Conservation (phyloP, 2,797 vertebrate genomes). For the Rhinatrema bivittatum region DNA sequence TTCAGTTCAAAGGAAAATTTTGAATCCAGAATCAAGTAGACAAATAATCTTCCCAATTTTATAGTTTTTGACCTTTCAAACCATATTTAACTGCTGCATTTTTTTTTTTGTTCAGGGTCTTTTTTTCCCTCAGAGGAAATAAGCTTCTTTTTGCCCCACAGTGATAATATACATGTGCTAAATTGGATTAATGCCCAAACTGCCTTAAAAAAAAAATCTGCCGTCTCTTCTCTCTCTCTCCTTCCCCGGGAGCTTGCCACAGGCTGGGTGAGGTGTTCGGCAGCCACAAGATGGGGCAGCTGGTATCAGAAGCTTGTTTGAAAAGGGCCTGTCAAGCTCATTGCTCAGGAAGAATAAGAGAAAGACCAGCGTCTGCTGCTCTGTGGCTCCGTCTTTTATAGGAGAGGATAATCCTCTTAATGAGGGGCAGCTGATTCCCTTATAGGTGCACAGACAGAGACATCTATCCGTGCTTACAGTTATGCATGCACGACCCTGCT, state of each 20-base stretch:
- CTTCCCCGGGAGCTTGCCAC: constrained; percentile 25
- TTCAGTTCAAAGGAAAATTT: constrained; percentile 28
- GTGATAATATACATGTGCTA: constrained; percentile 45
- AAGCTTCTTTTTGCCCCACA: constrained; percentile 24
- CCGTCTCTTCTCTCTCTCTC: constrained; percentile 24
- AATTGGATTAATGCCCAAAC: constrained; percentile 47
- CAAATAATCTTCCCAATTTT: constrained; percentile 31
- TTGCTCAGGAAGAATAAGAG: constrained; percentile 40
- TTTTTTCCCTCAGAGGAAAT: constrained; percentile 32
- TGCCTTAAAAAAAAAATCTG: constrained; percentile 36
- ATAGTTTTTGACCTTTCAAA: constrained; percentile 35
- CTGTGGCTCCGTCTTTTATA: constrained; percentile 47
- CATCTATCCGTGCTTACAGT: too few species aligned
- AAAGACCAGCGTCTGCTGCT: constrained; percentile 40
- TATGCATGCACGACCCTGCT: too few species aligned
- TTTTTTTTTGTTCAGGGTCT: constrained; percentile 48
- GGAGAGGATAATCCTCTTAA: constrained; percentile 47
- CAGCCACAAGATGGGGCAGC: too few species aligned
- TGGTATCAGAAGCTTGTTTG: constrained; percentile 36
- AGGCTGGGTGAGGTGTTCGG: constrained; percentile 44
- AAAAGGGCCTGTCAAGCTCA: constrained; percentile 45
- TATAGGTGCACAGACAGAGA: too few species aligned
- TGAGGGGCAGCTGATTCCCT: too few species aligned
- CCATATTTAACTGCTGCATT: constrained; percentile 41
- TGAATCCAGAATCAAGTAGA: constrained; percentile 39